Conservation (phyloP, 2,113 vertebrate species). For the Procavia capensis region DNA sequence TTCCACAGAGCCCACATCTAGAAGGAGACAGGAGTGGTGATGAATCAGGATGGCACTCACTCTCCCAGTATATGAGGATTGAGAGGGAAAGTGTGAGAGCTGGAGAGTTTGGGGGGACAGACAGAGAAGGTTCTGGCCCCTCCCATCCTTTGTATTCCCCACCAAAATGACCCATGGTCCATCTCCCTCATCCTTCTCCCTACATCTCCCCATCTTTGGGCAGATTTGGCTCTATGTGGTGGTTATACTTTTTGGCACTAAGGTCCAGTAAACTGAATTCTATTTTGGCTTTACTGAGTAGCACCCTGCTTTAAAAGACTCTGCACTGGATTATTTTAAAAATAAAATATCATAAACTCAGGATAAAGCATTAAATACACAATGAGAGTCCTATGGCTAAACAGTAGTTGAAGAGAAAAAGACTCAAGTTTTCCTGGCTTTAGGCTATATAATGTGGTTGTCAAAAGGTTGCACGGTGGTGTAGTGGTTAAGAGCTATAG, state of each 20-base stretch:
- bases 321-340: not conserved
- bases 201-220: accelerated
- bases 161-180: accelerated
- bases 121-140: not conserved
- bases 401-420: not conserved
- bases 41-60: not conserved
- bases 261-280: not conserved
- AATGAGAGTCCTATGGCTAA: not conserved
- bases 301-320: not conserved
- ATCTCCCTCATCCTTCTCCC: not conserved
- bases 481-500: too few relatives aligned
- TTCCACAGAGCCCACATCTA: constrained; percentile 98
- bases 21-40: not conserved
- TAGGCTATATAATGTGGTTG: not conserved
- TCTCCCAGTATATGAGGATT: not conserved
- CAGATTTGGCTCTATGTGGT: not conserved
- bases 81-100: not conserved
- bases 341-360: not conserved
- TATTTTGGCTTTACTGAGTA: not conserved
- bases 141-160: not conserved
- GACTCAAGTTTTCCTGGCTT: not conserved
- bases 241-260: not conserved
- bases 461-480: not conserved
- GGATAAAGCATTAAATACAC: not conserved
- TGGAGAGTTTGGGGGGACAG: not conserved